Evolutionary conservation across 2,113 vertebrate species (phyloP).

Genomic region (Alces alces): DNA sequence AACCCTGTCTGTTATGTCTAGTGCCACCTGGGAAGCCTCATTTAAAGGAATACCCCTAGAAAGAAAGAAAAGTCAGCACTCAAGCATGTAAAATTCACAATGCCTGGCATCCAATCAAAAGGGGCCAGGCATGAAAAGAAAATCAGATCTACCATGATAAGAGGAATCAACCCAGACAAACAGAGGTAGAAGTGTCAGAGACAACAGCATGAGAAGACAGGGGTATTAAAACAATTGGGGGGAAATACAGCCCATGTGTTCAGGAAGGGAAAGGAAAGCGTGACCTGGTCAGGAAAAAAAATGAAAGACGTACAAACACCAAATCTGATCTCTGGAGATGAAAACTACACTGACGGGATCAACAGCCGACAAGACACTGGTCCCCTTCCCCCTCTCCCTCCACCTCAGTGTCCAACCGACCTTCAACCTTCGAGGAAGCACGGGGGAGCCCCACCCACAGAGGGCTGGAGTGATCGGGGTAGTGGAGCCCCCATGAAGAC

Average conservation of each 20-base stretch:
- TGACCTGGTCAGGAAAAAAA: not conserved
- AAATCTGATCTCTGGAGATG: not conserved
- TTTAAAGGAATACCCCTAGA: not conserved
- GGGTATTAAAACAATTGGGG: not conserved
- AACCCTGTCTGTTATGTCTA: not conserved
- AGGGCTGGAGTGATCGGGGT: not conserved
- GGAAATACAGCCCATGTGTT: not conserved
- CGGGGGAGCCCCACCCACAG: rapidly evolving
- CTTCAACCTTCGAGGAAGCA: no score
- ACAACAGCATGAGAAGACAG: rapidly evolving
- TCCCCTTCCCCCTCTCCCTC: not conserved
- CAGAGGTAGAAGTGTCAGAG: not conserved
- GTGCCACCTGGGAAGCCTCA: not conserved
- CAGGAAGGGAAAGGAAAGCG: not conserved
- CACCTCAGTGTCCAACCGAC: rapidly evolving
- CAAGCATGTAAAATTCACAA: not conserved
- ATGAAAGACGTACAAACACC: not conserved
- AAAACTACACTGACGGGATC: rapidly evolving
- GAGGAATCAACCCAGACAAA: not conserved
- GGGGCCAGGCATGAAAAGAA: not conserved
- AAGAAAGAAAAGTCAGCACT: not conserved
- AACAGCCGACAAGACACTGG: no score
- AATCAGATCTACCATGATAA: not conserved
- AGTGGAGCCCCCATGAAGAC: not conserved
- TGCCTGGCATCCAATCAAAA: not conserved